Evolutionary conservation across 2,113 vertebrate genomes (phyloP), one percentile per base, ranked within the genome.

Genomic region (Tupaia tana): DNA sequence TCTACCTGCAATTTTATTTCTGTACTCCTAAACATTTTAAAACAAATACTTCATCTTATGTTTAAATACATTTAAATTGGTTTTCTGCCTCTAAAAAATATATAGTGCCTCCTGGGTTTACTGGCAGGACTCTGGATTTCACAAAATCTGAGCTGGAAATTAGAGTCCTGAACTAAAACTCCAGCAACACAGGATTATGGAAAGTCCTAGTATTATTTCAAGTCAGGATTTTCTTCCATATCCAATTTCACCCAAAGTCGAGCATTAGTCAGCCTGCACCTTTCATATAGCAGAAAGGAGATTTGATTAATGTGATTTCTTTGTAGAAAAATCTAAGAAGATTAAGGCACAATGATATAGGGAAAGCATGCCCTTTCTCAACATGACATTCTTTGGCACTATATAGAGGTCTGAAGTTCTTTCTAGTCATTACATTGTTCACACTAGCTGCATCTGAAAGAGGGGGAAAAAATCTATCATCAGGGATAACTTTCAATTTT

Each of bases 291-390:
- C 94, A 98, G 97, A 98, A 98, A 98, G 98, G 87, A 98, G 98
- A 98, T 98, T 98, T 98, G 98, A 98, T 98, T 98, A 98, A 98
- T 98, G 97, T 98, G 97, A 98, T 98, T 98, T 98, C 98, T 98
- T 98, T 98, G 98, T 98, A 96, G 98, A 98, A 98, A 96, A 98
- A 98, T 97, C 97, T 98, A 98, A 98, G 98, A 98, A 98, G 98
- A 98, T 99, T 99, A 98, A 98, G 98, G 97, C 98, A 97, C 97
- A 96, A 87, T 97, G 96, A 98, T 97, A 96, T 94, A 97, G 93
- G 86, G 78, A 98, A 98, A 95, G 95, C 89, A 94, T 97, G 95
- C 96, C 98, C 97, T 98, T 98, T 98, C 97, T 97, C 98, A 97
- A 98, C 94, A 96, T 95, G 97, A 98, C 94, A 97, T 97, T 98